phyloP scores from a whole-genome alignment of 2,797 vertebrate species.

The Alauda arvensis region DNA sequence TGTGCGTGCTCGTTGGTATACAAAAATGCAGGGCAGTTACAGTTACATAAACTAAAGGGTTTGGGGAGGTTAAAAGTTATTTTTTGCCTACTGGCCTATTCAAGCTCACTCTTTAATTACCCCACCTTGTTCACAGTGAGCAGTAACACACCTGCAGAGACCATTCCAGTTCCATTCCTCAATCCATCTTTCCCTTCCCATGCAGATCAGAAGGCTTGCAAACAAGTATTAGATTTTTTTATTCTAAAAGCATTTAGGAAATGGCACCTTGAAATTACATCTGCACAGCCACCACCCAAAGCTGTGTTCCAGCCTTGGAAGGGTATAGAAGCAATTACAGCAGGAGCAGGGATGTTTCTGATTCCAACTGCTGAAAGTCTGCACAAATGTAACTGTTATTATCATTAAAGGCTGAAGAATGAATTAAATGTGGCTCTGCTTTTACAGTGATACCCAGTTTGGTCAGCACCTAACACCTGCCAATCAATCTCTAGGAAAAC shows the following conservation, averaged over 20 bases:
- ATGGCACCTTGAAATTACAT: neutral
- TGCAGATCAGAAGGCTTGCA: neutral
- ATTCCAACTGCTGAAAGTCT: neutral
- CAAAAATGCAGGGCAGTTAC: neutral
- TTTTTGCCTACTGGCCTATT: neutral
- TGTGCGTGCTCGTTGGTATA: neutral
- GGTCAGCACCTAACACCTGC: neutral
- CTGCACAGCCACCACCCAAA: neutral
- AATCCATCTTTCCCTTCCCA: neutral
- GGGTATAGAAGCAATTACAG: neutral
- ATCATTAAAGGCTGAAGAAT: neutral
- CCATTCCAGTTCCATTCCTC: neutral
- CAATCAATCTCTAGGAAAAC: neutral
- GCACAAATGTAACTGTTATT: neutral
- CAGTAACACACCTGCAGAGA: neutral
- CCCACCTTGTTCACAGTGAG: fast-evolving
- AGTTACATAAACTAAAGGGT: neutral
- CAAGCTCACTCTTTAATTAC: neutral
- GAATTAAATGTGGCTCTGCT: neutral
- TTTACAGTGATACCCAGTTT: neutral
- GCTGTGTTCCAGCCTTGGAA: neutral
- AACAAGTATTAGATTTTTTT: neutral
- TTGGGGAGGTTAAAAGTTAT: neutral
- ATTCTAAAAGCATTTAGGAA: neutral
- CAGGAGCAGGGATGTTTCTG: neutral